These are phyloP conservation scores for Hesperophylax magnus DNA, from an alignment of 1,140 invertebrate genomes.

Conservation along the genomic window DNA sequence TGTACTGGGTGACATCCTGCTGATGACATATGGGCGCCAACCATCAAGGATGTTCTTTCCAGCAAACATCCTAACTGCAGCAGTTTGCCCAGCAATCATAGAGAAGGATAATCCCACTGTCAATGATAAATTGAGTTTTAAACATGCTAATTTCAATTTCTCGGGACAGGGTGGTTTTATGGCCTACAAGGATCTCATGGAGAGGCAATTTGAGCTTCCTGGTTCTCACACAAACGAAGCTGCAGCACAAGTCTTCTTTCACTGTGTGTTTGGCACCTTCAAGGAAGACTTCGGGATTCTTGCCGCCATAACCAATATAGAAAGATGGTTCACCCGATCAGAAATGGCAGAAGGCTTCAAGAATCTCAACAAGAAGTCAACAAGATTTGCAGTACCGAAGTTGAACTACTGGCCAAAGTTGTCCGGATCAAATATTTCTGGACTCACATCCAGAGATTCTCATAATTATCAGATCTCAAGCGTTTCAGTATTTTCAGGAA, in stretches of 20 bases:
- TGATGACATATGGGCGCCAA: neutral
- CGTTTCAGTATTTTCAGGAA: too few species aligned
- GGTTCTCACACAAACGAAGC: neutral
- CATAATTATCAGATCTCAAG: too few species aligned
- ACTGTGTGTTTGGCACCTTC: neutral
- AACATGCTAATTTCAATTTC: neutral
- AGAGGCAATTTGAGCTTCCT: neutral
- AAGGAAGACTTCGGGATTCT: neutral
- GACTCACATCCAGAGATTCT: neutral
- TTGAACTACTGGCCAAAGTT: neutral
- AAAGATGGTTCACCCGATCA: neutral
- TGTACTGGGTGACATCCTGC: neutral
- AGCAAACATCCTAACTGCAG: neutral
- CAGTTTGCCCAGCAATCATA: neutral
- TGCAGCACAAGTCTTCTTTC: neutral
- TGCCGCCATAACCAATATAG: neutral
- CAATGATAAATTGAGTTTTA: neutral
- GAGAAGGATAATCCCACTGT: neutral
- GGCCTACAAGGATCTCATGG: neutral
- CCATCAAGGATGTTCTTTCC: neutral
- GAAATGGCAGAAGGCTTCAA: neutral
- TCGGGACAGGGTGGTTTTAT: neutral
- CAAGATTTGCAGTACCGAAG: neutral
- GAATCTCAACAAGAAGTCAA: neutral
- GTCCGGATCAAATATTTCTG: neutral